These are phyloP conservation scores for Resseliella maxima DNA, from an alignment of 2,888 invertebrate genomes.

Conservation along the genomic window DNA sequence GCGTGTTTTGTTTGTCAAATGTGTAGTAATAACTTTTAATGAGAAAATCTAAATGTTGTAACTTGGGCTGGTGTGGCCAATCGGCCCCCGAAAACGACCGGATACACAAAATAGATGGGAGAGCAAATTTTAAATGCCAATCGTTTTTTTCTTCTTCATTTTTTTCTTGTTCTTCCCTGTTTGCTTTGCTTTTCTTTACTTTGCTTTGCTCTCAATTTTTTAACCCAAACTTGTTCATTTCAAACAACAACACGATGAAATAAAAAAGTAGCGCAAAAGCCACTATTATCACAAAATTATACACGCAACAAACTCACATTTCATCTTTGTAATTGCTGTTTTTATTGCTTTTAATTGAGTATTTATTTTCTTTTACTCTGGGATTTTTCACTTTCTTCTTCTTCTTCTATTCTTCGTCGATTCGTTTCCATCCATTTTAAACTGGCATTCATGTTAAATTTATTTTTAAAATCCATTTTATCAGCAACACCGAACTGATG, in stretches of 20 bases:
- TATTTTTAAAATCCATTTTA: background rate
- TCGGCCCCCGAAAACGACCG: too few species aligned
- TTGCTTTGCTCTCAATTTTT: too few species aligned
- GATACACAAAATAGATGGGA: too few species aligned
- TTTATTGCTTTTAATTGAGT: constrained; percentile 39
- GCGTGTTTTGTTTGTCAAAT: constrained; percentile 49
- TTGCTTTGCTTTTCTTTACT: too few species aligned
- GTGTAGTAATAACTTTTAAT: constrained; percentile 48
- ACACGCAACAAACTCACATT: background rate
- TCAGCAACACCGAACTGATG: constrained; percentile 8
- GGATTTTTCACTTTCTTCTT: background rate
- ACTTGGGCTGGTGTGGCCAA: background rate
- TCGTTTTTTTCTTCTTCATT: background rate
- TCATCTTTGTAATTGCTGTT: background rate
- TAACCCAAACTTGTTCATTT: background rate
- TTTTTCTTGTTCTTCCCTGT: background rate
- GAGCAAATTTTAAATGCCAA: background rate
- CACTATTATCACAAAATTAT: constrained; percentile 3
- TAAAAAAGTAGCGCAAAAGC: background rate
- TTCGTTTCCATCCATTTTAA: background rate
- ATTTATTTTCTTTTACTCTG: background rate
- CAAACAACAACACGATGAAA: background rate
- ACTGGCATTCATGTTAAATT: background rate
- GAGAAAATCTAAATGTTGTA: constrained; percentile 19
- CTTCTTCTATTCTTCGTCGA: background rate